Evolutionary conservation across 2,113 vertebrate species (phyloP).

Genomic region (Antigone vipio): DNA sequence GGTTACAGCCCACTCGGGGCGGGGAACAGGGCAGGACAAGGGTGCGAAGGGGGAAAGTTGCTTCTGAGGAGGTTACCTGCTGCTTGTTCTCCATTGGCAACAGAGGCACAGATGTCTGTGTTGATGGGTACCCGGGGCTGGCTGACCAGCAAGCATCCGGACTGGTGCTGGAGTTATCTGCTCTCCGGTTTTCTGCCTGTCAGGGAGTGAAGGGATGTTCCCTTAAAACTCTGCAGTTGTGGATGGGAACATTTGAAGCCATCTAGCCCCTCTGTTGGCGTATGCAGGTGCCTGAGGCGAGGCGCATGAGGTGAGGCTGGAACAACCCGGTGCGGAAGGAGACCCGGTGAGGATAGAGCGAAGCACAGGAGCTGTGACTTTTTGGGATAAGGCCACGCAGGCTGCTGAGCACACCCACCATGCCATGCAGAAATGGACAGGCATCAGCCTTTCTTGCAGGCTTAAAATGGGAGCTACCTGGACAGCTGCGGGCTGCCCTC

Average conservation of each 20-base stretch:
- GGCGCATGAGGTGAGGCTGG: rapidly evolving
- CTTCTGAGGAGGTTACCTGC: not conserved
- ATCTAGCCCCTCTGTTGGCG: rapidly evolving
- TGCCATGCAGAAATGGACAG: rapidly evolving
- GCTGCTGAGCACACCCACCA: rapidly evolving
- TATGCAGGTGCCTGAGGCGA: not conserved
- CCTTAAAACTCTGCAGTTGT: not conserved
- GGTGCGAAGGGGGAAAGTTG: not conserved
- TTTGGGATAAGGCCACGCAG: rapidly evolving
- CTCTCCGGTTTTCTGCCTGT: not conserved
- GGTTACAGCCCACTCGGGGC: rapidly evolving
- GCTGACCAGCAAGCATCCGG: not conserved
- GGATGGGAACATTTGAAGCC: not conserved
- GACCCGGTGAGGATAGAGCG: rapidly evolving
- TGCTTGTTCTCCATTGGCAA: not conserved
- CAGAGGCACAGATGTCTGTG: not conserved
- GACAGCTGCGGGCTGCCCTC: not conserved
- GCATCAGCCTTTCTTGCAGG: not conserved
- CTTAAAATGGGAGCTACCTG: too few species aligned
- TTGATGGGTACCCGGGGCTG: not conserved
- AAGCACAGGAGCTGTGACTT: not conserved
- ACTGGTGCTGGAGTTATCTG: too few species aligned
- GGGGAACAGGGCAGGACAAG: not conserved
- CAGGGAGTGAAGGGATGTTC: rapidly evolving
- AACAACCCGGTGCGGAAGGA: rapidly evolving